Base-by-base conservation (phyloP, 2,113 vertebrate genomes). In the Mirza zaza region DNA sequence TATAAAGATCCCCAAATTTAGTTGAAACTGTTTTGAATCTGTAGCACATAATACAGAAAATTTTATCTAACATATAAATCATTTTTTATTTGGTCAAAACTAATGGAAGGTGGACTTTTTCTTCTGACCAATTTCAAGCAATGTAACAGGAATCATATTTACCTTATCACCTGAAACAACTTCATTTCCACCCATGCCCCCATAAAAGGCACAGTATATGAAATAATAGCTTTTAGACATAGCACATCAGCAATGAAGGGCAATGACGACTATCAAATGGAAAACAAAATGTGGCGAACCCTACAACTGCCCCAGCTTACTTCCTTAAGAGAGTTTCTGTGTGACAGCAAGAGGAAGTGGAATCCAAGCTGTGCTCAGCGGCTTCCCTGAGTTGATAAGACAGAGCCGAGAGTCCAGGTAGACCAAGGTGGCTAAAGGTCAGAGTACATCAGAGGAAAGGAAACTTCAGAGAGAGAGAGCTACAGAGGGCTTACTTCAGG, bases 41-140 rank as follows among this genome's bases (percentile, higher is more conserved):
- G 27, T 18, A 67, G 11, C 6, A 63, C 3, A 87, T 21, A 25
- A 34, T 88, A 9, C 23, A 79, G n/a, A 89, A 42, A 61, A 29
- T 68, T 89, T 8, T 45, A 45, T 52, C 6, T 68, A 61, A 12
- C 70, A 45, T 45, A 21, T 36, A 34, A 67, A 93, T 84, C 12
- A 67, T 55, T 90, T 91, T 91, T 80, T 79, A 83, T 61, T 70
- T 85, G 11, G 50, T 75, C 52, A 85, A 79, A 79, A 81, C 18
- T n/a, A 85, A 48, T 50, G 39, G 55, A 73, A 92, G 1, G 45
- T 92, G 5, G 32, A 39, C 5, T 52, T 83, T 94, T 88, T 13
- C 45, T 88, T 63, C 63, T 96, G 71, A 71, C 6, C 14, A 85
- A 39, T 63, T 80, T 85, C 14, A 80, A 80, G 55, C 67, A 65